Evolutionary conservation across 2,113 vertebrate species (phyloP).

Genomic region (Dendrocopos noguchii): DNA sequence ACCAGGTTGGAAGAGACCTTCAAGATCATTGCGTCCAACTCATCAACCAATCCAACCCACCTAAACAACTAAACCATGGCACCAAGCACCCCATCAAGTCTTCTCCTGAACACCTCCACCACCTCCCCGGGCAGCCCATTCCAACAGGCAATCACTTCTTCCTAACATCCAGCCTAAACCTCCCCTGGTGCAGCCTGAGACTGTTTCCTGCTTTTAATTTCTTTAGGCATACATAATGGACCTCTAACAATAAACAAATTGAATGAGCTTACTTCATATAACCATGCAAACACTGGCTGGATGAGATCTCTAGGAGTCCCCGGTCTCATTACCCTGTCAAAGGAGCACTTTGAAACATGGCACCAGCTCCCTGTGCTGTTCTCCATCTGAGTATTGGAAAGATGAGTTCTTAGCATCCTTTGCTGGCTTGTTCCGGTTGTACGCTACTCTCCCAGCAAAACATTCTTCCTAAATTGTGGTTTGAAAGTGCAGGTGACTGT

Average conservation of each 20-base stretch:
- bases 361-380: background rate
- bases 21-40: no score
- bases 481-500: background rate
- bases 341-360: background rate
- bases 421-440: background rate
- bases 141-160: no score
- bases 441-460: background rate
- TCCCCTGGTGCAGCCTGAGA: no score
- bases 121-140: no score
- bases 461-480: background rate
- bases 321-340: background rate
- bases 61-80: no score
- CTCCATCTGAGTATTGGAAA: background rate
- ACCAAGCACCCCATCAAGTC: no score
- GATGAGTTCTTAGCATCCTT: background rate
- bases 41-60: no score
- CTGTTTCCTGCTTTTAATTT: background rate
- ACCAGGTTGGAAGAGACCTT: no score
- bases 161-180: no score
- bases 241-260: background rate
- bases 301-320: background rate
- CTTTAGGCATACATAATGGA: background rate
- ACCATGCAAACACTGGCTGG: accelerated
- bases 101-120: no score
- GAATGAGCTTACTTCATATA: background rate